These are phyloP conservation scores for Ectropis crepuscularia DNA, from an alignment of 2,888 invertebrate genomes.

Conservation along the genomic window DNA sequence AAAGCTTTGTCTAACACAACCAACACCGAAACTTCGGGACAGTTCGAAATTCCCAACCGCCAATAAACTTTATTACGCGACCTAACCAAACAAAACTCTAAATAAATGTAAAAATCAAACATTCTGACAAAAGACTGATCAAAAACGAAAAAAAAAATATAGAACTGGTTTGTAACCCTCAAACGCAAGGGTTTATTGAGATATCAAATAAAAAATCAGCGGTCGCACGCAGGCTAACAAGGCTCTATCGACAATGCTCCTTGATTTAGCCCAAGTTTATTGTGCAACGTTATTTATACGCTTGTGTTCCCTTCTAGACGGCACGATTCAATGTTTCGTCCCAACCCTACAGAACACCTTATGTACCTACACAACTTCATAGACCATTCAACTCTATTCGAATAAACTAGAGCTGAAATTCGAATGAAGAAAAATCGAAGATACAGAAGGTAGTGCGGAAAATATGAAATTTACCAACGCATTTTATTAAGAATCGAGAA, in stretches of 20 bases:
- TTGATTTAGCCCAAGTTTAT: conserved; percentile 82
- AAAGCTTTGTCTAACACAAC: conserved; percentile 46
- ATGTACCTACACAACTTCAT: conserved; percentile 28
- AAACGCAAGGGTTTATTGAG: conserved; percentile 77
- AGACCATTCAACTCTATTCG: conserved; percentile 27
- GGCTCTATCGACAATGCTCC: conserved; percentile 77
- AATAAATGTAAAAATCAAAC: conserved; percentile 80
- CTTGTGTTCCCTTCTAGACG: conserved; percentile 67
- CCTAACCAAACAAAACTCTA: conserved; percentile 67
- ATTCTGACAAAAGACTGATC: conserved; percentile 38
- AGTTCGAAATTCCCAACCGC: conserved; percentile 54
- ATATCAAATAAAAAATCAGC: conserved; percentile 85
- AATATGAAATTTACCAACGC: conserved; percentile 69
- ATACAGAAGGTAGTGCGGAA: conserved; percentile 37
- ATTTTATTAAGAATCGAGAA: conserved; percentile 78
- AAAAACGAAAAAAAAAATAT: conserved; percentile 58
- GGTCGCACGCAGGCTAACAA: conserved; percentile 77
- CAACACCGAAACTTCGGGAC: conserved; percentile 42
- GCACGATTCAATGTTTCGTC: conserved; percentile 60
- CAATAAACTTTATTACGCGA: conserved; percentile 65
- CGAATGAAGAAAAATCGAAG: neutral
- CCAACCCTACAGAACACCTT: conserved; percentile 38
- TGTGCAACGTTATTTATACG: conserved; percentile 82
- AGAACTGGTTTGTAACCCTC: conserved; percentile 69
- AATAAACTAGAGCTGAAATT: conserved; percentile 25